Percentiles rank a stretch among this genome's conserved stretches.
Evolutionary conservation across 2,113 vertebrate species (phyloP).

Genomic region (Prunella himalayana): DNA sequence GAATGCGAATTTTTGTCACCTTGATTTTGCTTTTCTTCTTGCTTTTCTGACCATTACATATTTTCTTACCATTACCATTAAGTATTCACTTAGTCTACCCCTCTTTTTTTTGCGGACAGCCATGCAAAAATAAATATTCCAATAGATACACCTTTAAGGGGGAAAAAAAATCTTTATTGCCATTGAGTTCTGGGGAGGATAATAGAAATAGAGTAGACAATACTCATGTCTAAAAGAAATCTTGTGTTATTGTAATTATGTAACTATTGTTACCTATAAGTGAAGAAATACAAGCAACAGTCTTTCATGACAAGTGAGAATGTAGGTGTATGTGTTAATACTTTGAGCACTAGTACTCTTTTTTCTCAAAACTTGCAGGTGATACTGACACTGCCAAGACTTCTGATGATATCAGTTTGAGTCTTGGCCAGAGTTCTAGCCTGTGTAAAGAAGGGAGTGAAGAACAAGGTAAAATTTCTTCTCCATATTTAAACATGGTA

Average conservation of each 20-base stretch:
- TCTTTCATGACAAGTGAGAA: neutral
- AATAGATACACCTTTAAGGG: neutral
- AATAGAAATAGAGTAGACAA: neutral
- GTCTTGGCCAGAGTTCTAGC: constrained; percentile 92
- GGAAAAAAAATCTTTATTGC: neutral
- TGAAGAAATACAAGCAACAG: neutral
- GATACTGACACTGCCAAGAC: constrained; percentile 87
- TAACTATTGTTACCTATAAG: neutral
- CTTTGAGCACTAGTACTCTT: neutral
- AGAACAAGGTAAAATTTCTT: constrained; percentile 85
- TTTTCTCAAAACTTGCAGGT: constrained; percentile 71
- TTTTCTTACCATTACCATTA: too few species aligned
- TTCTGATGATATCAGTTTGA: constrained; percentile 94
- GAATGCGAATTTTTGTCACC: neutral
- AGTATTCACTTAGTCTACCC: neutral
- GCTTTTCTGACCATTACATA: neutral
- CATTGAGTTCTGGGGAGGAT: neutral
- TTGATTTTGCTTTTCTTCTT: neutral
- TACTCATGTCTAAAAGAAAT: neutral
- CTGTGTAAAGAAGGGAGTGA: constrained; percentile 87
- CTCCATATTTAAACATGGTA: neutral
- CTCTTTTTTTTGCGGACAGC: neutral
- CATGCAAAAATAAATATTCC: neutral
- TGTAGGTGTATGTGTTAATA: neutral
- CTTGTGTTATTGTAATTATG: neutral